Evolutionary conservation across 2,888 invertebrate genomes (phyloP).

Genomic region (Phaedon cochleariae): DNA sequence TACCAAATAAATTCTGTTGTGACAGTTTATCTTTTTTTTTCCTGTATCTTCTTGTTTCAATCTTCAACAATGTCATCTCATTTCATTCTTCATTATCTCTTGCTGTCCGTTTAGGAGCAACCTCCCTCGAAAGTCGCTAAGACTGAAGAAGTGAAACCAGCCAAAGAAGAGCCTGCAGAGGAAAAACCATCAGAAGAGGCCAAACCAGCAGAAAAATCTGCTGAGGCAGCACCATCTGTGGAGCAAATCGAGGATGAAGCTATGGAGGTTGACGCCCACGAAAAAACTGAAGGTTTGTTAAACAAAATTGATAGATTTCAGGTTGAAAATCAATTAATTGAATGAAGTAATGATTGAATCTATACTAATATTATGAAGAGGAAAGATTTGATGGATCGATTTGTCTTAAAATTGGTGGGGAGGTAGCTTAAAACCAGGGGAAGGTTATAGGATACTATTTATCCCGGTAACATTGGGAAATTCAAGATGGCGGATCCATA

Average conservation of each 20-base stretch:
- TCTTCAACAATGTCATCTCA: not conserved
- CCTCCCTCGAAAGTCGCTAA: slow-evolving; percentile 68
- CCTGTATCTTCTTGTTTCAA: slow-evolving; percentile 3
- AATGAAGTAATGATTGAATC: no score
- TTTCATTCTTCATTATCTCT: slow-evolving; percentile 23
- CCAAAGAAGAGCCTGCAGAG: slow-evolving; percentile 33
- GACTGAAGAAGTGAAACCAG: slow-evolving; percentile 54
- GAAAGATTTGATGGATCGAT: no score
- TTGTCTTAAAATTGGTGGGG: no score
- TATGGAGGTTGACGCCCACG: slow-evolving; percentile 41
- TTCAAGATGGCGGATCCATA: no score
- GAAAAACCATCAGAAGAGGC: slow-evolving; percentile 28
- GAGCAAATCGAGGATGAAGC: slow-evolving; percentile 39
- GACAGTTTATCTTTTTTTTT: slow-evolving; percentile 1
- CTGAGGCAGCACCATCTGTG: not conserved
- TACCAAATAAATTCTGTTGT: slow-evolving; percentile 8
- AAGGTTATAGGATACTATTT: no score
- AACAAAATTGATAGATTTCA: no score
- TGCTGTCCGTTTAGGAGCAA: slow-evolving; percentile 49
- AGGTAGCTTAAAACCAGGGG: no score
- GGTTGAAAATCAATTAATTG: no score
- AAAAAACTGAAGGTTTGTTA: slow-evolving; percentile 25
- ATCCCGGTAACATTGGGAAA: no score
- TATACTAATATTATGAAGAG: no score
- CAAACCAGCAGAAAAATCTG: slow-evolving; percentile 5